Evolutionary conservation across 2,113 vertebrate species (phyloP), one percentile per base, ranked within the genome.

Genomic region (Falco punctatus): DNA sequence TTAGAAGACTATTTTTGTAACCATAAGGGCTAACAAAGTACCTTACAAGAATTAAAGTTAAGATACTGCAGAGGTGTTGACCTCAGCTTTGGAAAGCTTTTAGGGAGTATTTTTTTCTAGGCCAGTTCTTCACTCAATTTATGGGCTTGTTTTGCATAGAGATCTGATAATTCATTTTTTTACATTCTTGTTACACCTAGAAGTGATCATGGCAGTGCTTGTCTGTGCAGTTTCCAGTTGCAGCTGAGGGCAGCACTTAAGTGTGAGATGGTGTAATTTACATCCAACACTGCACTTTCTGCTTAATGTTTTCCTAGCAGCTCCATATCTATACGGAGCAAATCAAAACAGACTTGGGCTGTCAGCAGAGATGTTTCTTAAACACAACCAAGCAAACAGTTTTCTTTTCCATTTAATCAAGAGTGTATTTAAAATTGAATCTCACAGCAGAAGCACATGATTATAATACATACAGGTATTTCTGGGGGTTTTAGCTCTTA

Each of bases 171-270:
- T 88, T 88, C 33, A 19, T 78, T 46, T 91, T 86, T 94, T 82
- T 57, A 7, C 67, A 11, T 91, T 87, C 66, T 64, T 38, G 51
- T 82, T 88, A 44, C 78, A 88, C 62, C 55, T 66, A 21, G 57
- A 61, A 88, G 87, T 10, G 66, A 19, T 90, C 28, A 20, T 77
- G 81, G 96, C 93, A 24, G 1, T 35, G 93, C 93, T 88, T 66
- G 74, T 86, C 75, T 88, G 7, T 77, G 87, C 86, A 61, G 35
- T 94, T 93, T 94, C 82, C 24, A 35, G 16, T 14, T 73, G 96
- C 87, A 91, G 90, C 89, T 51, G 77, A 95, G 95, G 92, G 72
- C 84, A 93, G 94, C 93, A 71, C 94, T 91, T 82, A 80, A 90
- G 82, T 83, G 79, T 33, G 94, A 81, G 88, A 33, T 93, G 88